A percentile compares a stretch with the other conserved stretches of the same genome.
Conservation (phyloP, 2,113 vertebrate genomes). For the Nyctibius bracteatus region DNA sequence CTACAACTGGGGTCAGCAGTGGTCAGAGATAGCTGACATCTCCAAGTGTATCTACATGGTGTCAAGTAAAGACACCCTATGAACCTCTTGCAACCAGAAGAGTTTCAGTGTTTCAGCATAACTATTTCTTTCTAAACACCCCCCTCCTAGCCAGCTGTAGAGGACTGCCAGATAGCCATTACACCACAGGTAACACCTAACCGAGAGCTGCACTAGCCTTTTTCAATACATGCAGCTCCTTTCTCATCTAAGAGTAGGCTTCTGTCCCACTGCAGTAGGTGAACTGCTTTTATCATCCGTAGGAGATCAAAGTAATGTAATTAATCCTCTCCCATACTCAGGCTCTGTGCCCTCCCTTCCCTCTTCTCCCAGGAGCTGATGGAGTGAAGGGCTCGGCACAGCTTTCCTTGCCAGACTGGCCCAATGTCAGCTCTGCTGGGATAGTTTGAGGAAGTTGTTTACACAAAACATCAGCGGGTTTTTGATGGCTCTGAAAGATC, state of each 20-base stretch:
- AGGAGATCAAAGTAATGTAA: slow-evolving; percentile 47
- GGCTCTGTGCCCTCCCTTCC: slow-evolving; percentile 11
- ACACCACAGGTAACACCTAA: rapidly evolving
- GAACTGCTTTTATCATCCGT: slow-evolving; percentile 28
- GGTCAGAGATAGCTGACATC: not conserved
- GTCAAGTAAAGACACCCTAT: not conserved
- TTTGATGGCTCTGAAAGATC: slow-evolving; percentile 66
- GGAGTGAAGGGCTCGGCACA: not conserved
- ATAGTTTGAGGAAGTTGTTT: slow-evolving; percentile 58
- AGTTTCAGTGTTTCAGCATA: not conserved
- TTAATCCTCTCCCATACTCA: slow-evolving; percentile 21
- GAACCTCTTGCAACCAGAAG: not conserved
- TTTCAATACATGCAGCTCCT: not conserved
- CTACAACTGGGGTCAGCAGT: not conserved
- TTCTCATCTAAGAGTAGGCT: not conserved
- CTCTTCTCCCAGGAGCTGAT: slow-evolving; percentile 15
- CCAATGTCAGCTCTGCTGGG: slow-evolving; percentile 40
- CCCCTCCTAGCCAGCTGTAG: not conserved
- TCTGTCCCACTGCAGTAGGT: not conserved
- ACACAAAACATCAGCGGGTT: slow-evolving; percentile 62
- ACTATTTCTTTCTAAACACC: not conserved
- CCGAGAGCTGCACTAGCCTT: not conserved
- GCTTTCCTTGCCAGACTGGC: slow-evolving; percentile 39
- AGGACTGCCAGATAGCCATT: not conserved
- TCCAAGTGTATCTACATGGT: not conserved